Evolutionary conservation across 2,113 vertebrate genomes (phyloP).

Genomic region (Sphaerodactylus townsendi): DNA sequence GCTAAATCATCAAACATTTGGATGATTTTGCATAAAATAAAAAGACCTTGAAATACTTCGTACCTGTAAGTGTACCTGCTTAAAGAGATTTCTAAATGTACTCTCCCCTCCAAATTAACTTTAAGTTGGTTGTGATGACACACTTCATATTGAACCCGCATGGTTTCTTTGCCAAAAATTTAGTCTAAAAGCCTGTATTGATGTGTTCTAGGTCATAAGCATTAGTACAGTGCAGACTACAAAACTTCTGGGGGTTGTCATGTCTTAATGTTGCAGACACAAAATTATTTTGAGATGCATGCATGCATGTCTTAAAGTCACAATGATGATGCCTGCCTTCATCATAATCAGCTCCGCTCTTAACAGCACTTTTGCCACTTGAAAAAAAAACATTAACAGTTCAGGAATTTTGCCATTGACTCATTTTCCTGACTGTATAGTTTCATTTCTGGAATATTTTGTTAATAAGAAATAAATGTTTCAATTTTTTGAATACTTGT

Average conservation of each 20-base stretch:
- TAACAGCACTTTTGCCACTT: conserved; percentile 57
- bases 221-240: conserved; percentile 30
- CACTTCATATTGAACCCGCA: conserved; percentile 58
- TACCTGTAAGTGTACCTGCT: conserved; percentile 40
- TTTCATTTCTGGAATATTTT: conserved; percentile 24
- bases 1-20: conserved; percentile 43
- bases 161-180: conserved; percentile 51
- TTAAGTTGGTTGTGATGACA: conserved; percentile 55
- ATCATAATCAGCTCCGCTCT: conserved; percentile 53
- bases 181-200: conserved; percentile 29
- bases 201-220: conserved; percentile 41
- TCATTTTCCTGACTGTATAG: conserved; percentile 14
- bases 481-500: conserved; percentile 48
- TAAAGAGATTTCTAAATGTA: conserved; percentile 40
- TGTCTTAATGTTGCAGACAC: conserved; percentile 35
- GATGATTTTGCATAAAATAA: conserved; percentile 35
- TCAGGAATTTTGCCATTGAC: conserved; percentile 54
- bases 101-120: not conserved
- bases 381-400: conserved; percentile 38
- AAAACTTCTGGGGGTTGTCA: conserved; percentile 39
- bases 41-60: conserved; percentile 51
- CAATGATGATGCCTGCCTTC: conserved; percentile 55
- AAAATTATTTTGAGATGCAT: conserved; percentile 54
- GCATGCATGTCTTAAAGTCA: conserved; percentile 61
- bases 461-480: conserved; percentile 55